Evolutionary conservation across 2,888 invertebrate species (phyloP).

Genomic region (Perizoma flavofasciatum): DNA sequence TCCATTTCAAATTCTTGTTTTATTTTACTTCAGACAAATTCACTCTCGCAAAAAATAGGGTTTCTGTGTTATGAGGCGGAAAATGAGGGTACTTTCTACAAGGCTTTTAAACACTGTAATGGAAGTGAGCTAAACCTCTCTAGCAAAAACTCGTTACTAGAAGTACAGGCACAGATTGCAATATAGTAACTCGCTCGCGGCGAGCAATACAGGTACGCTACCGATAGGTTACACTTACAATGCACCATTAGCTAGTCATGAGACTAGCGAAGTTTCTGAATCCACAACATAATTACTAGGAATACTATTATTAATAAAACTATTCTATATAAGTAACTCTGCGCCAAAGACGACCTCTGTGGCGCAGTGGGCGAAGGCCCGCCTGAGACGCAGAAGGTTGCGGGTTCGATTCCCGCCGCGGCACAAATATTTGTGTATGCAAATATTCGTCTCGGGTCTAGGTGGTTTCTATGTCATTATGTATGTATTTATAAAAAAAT

Average conservation of each 20-base stretch:
- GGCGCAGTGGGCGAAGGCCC: too few species aligned
- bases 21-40: slow-evolving; percentile 24
- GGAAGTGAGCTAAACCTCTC: slow-evolving; percentile 34
- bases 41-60: slow-evolving; percentile 21
- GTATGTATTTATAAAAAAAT: too few species aligned
- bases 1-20: slow-evolving; percentile 60
- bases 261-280: slow-evolving; percentile 10
- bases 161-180: slow-evolving; percentile 27
- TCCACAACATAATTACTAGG: background rate
- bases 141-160: slow-evolving; percentile 31
- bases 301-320: too few species aligned
- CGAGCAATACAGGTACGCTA: slow-evolving; percentile 11
- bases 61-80: slow-evolving; percentile 27
- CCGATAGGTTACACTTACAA: slow-evolving; percentile 11
- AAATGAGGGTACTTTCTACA: slow-evolving; percentile 32
- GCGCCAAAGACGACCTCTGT: too few species aligned
- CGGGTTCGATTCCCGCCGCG: too few species aligned
- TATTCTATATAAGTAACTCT: too few species aligned
- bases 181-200: slow-evolving; percentile 15
- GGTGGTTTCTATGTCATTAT: too few species aligned
- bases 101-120: slow-evolving; percentile 31
- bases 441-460: too few species aligned
- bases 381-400: too few species aligned
- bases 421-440: too few species aligned
- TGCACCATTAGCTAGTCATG: slow-evolving; percentile 17